Base-by-base conservation (phyloP, 2,888 invertebrate species). In the Machimus rusticus region DNA sequence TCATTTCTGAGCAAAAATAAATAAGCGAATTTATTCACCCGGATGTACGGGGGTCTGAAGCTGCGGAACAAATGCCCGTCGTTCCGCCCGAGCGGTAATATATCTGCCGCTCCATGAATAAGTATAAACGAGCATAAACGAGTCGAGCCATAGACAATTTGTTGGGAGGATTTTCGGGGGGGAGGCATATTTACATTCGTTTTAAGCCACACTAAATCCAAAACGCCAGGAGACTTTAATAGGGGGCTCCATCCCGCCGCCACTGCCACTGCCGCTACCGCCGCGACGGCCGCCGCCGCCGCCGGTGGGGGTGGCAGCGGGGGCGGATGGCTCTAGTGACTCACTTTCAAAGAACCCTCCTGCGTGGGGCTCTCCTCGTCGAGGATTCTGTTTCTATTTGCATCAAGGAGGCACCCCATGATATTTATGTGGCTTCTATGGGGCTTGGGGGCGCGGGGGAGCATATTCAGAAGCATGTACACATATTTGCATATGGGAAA, bases 121-220 rank as follows among this genome's bases (percentile, higher is more conserved):
- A 66, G 66, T 66, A 66, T 66, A 66, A 66, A 66, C 66, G 66
- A 66, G 28, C 66, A 66, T 66, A 66, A 66, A 28, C 66, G 66
- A 66, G 23, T 28, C 23, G 66, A 28, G 4, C n/a, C 55, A 39
- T 37, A 82, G 66, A 66, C 82, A 82, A 82, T 82, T 82, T 82
- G 82, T 82, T 82, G 23, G 66, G 66, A 66, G 66, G 19, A 9
- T 6, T 23, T n/a, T 43, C 39, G 55, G 66, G 9, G 12, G 23
- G 66, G 28, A 82, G 46, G 57, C 43, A 57, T 34, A 82, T 82
- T 82, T 82, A 82, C 82, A 82, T 82, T 57, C 82, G 57, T 82
- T 82, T 82, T 66, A 79, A 79, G 82, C 81, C 66, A 66, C 81
- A 66, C 82, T 66, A 82, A 82, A 82, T 28, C 34, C 51, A 57